Percentiles rank a stretch among this genome's conserved stretches.
phyloP scores from a whole-genome alignment of 2,888 invertebrate species.

The Phaonia tiefii region DNA sequence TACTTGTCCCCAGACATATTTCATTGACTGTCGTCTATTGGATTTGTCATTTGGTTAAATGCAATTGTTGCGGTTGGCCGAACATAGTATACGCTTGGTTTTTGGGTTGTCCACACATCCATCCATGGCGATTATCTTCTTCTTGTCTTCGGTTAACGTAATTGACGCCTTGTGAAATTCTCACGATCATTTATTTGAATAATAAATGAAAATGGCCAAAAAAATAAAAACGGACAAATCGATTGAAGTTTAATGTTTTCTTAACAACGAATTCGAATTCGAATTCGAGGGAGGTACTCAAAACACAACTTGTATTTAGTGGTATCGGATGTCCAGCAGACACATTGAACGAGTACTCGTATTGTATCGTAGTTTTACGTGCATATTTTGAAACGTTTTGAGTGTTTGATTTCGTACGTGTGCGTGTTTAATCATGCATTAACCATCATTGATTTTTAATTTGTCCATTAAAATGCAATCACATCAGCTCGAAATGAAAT shows the following conservation, averaged over 20 bases:
- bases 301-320: no score
- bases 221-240: slow-evolving; percentile 47
- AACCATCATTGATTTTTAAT: slow-evolving; percentile 76
- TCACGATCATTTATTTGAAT: slow-evolving; percentile 77
- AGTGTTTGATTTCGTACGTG: slow-evolving; percentile 70
- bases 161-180: slow-evolving; percentile 77
- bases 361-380: no score
- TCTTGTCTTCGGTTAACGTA: slow-evolving; percentile 51
- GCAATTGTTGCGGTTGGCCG: neutral
- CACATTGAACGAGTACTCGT: neutral
- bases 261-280: neutral
- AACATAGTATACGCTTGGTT: slow-evolving; percentile 32
- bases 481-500: slow-evolving; percentile 71
- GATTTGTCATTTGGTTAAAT: slow-evolving; percentile 33
- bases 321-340: no score
- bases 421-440: slow-evolving; percentile 65
- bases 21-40: slow-evolving; percentile 40
- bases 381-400: no score
- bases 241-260: slow-evolving; percentile 56
- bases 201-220: slow-evolving; percentile 34
- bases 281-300: neutral
- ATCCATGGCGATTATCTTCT: slow-evolving; percentile 43
- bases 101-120: slow-evolving; percentile 38
- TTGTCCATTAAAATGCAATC: slow-evolving; percentile 79
- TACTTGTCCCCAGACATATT: slow-evolving; percentile 62